Conservation (phyloP, 2,888 invertebrate genomes). For the Zelleria hepariella region DNA sequence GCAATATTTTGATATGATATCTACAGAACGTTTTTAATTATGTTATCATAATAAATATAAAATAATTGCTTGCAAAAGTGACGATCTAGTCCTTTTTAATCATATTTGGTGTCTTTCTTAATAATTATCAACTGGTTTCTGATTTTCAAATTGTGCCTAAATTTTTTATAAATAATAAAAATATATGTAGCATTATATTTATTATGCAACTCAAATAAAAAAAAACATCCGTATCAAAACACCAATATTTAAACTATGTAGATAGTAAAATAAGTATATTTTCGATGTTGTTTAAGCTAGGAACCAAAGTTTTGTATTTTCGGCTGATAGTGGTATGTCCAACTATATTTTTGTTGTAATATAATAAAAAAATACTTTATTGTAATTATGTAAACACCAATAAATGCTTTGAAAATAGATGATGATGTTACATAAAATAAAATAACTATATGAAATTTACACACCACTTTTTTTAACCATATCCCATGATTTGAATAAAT, state of each 20-base stretch:
- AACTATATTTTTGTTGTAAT: conserved; percentile 43
- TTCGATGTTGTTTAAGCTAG: conserved; percentile 48
- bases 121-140: not conserved
- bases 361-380: not conserved
- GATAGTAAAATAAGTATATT: not conserved
- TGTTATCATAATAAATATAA: not conserved
- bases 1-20: not conserved
- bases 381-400: conserved; percentile 28
- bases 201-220: conserved; percentile 25
- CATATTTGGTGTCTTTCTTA: not conserved
- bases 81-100: conserved; percentile 47
- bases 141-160: not conserved
- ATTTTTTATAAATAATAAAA: not conserved
- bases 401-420: conserved; percentile 52
- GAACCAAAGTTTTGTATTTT: conserved; percentile 68
- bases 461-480: not conserved
- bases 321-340: conserved; percentile 36
- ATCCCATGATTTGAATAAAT: not conserved
- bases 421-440: conserved; percentile 59
- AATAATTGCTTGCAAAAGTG: conserved; percentile 31
- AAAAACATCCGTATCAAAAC: conserved; percentile 17
- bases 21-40: not conserved
- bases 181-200: not conserved
- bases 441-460: conserved; percentile 48
- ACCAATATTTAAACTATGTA: conserved; percentile 28